Base-by-base conservation (phyloP, 2,113 vertebrate species). In the Regulus satrapa region DNA sequence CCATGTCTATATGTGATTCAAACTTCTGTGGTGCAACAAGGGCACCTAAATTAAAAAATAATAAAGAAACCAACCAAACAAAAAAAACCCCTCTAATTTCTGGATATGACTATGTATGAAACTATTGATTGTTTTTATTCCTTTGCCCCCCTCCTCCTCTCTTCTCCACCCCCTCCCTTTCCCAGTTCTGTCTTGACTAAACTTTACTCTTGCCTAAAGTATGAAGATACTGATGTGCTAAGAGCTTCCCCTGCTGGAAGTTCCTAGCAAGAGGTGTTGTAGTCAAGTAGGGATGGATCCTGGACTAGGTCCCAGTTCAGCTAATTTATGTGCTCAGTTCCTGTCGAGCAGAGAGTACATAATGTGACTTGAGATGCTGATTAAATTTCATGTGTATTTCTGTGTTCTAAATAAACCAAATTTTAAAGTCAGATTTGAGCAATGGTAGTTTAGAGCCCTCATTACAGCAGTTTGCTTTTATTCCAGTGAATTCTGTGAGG, bases 221-320 rank as follows among this genome's bases (percentile, higher is more conserved):
- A 71, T 32, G 14, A 76, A 94, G 89, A 85, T 51, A 97, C 92
- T 96, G 91, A 85, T 66, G 98, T 98, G 98, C 95, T 97, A 98
- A 97, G 97, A 98, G 98, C 98, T 98, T 98, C 98, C 98, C 98
- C 98, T 98, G 96, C 97, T 98, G 98, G 98, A 98, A 96, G 92
- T 94, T 97, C 85, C 82, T 84, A 95, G 98, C 86, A 98, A 98
- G 97, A 97, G 94, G 89, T 97, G 82, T 41, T 77, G 63, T 64
- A 96, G 82, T 94, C 94, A 91, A 95, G 85, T 82, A 97, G 69
- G 69, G 95, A 85, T 28, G 73, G 77, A 96, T 95, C 92, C 92
- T 95, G 95, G 93, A 95, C 94, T 82, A 84, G 91, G 95, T 98
- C 96, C 92, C 94, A 76, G 80, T 96, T 95, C 61, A 84, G 83